phyloP scores from a whole-genome alignment of 2,888 invertebrate genomes.

The Pilophorus perplexus region DNA sequence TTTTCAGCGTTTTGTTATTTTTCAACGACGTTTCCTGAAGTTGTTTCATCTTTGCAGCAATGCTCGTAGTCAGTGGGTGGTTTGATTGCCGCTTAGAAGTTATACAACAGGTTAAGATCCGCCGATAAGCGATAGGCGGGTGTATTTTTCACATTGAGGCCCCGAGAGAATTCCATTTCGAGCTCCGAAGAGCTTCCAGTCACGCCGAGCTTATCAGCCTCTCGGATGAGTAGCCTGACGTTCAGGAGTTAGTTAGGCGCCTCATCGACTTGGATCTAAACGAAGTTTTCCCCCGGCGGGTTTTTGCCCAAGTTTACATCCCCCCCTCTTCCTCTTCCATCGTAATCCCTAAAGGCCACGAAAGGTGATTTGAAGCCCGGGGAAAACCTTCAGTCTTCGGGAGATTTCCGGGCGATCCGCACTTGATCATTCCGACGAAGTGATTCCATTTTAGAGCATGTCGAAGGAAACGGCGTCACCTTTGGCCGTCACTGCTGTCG shows the following conservation, averaged over 20 bases:
- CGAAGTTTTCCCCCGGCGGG: neutral
- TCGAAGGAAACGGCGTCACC: slow-evolving; percentile 3
- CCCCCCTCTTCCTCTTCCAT: neutral
- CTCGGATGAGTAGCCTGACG: neutral
- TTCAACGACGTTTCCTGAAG: no score
- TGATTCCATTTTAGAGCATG: neutral
- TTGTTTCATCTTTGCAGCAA: no score
- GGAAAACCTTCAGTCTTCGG: neutral
- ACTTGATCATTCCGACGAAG: neutral
- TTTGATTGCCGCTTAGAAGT: no score
- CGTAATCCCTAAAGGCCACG: neutral
- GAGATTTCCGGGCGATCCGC: neutral
- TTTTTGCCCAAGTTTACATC: neutral
- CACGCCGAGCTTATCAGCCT: neutral
- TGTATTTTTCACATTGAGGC: no score
- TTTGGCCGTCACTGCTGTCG: neutral
- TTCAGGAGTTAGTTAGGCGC: neutral
- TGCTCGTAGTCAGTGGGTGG: no score
- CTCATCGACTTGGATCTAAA: neutral
- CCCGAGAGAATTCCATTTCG: no score
- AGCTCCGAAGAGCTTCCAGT: no score
- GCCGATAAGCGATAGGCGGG: no score
- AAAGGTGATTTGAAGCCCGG: neutral
- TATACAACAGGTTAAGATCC: no score
- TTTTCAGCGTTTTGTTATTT: no score